Evolutionary conservation across 2,888 invertebrate genomes (phyloP).

Genomic region (Pocota personata): DNA sequence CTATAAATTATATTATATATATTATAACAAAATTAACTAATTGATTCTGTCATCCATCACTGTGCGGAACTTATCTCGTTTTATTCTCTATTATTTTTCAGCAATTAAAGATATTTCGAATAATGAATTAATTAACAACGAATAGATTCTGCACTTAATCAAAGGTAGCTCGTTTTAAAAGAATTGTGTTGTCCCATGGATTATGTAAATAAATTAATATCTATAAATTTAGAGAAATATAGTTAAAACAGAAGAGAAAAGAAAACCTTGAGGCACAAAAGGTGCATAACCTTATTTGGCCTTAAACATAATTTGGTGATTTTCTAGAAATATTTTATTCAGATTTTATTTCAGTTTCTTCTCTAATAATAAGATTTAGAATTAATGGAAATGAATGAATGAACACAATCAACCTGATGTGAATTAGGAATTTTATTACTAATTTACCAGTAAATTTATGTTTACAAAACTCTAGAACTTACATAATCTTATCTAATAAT

Average conservation of each 20-base stretch:
- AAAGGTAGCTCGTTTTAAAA: background rate
- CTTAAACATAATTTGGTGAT: background rate
- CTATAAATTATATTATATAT: too few species aligned
- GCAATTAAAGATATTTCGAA: background rate
- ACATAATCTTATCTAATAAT: background rate
- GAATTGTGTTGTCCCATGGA: background rate
- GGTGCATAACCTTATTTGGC: conserved; percentile 2
- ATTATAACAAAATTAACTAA: background rate
- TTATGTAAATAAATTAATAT: background rate
- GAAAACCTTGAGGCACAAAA: background rate
- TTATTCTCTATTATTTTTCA: background rate
- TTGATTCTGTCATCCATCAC: background rate
- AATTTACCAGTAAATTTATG: background rate
- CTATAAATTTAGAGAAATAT: background rate
- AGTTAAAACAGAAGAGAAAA: background rate
- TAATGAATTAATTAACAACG: background rate
- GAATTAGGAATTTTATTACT: background rate
- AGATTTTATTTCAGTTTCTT: background rate
- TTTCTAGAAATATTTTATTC: background rate
- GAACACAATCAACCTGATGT: background rate
- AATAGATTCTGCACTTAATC: background rate
- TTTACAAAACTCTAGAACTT: background rate
- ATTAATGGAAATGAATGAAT: background rate
- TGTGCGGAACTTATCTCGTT: background rate
- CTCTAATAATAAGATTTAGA: background rate